These are phyloP conservation scores for Prinia subflava DNA, from an alignment of 2,113 vertebrate genomes.

Conservation along the genomic window DNA sequence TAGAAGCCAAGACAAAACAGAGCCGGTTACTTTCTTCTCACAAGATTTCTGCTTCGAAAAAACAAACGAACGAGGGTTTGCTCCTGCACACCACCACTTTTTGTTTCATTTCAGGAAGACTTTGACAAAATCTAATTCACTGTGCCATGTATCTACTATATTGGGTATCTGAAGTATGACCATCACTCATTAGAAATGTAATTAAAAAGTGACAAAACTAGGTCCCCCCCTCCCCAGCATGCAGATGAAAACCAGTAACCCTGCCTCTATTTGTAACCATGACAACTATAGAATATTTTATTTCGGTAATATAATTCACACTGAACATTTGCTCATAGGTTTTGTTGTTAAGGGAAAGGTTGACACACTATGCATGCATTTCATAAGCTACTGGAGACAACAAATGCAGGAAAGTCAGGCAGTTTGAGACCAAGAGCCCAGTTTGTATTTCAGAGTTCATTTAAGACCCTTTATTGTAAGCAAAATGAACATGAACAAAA, in stretches of 20 bases:
- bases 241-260: slow-evolving; percentile 77
- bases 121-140: slow-evolving; percentile 47
- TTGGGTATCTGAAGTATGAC: slow-evolving; percentile 57
- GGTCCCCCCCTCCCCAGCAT: slow-evolving; percentile 53
- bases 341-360: slow-evolving; percentile 66
- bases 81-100: slow-evolving; percentile 28
- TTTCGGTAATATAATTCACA: slow-evolving; percentile 72
- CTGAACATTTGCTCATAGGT: slow-evolving; percentile 68
- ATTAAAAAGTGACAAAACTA: slow-evolving; percentile 76
- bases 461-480: background rate
- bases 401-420: slow-evolving; percentile 5
- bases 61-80: background rate
- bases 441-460: background rate
- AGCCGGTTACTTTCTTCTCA: slow-evolving; percentile 12
- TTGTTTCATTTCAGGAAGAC: slow-evolving; percentile 54
- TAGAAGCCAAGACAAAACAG: background rate
- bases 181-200: slow-evolving; percentile 69
- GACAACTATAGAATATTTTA: slow-evolving; percentile 80
- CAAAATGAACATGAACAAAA: background rate
- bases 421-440: background rate
- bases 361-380: slow-evolving; percentile 28
- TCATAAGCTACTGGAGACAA: slow-evolving; percentile 9
- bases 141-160: background rate
- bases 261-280: slow-evolving; percentile 81
- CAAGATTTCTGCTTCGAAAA: background rate